phyloP scores from a whole-genome alignment of 2,888 invertebrate genomes.

The Argyra leucocephala region DNA sequence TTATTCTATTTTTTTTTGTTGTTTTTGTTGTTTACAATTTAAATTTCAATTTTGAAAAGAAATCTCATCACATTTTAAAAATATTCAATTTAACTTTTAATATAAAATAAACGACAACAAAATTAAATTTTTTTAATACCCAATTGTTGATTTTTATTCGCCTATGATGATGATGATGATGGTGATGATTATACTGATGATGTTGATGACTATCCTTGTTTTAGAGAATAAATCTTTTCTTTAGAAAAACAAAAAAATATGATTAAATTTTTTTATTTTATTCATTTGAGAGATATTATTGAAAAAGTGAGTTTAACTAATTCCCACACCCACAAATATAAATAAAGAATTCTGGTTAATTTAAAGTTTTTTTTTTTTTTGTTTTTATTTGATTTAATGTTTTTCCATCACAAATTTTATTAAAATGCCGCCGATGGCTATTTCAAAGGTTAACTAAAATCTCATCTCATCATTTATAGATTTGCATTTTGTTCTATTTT shows the following conservation, averaged over 20 bases:
- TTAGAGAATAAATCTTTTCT: background rate
- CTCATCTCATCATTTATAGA: background rate
- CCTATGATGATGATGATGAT: too few relatives aligned
- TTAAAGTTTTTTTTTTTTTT: background rate
- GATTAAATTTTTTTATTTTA: background rate
- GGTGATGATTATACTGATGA: too few relatives aligned
- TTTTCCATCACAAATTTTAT: background rate
- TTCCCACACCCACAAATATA: background rate
- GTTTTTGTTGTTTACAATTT: too few relatives aligned
- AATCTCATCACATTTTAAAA: too few relatives aligned
- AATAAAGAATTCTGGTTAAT: background rate
- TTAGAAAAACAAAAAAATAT: background rate
- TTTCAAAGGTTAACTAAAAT: conserved; percentile 3
- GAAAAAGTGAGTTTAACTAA: background rate
- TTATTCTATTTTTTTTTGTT: too few relatives aligned
- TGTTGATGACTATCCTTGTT: conserved; percentile 3
- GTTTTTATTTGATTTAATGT: background rate
- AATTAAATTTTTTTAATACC: too few relatives aligned
- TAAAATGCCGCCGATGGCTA: background rate
- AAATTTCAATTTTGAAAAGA: too few relatives aligned
- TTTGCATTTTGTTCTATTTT: too few relatives aligned
- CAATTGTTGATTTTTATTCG: too few relatives aligned
- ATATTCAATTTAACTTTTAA: too few relatives aligned
- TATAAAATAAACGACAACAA: too few relatives aligned
- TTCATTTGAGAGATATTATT: too few relatives aligned